Base-by-base conservation (phyloP, 2,113 vertebrate genomes). In the Puffinus mauretanicus region DNA sequence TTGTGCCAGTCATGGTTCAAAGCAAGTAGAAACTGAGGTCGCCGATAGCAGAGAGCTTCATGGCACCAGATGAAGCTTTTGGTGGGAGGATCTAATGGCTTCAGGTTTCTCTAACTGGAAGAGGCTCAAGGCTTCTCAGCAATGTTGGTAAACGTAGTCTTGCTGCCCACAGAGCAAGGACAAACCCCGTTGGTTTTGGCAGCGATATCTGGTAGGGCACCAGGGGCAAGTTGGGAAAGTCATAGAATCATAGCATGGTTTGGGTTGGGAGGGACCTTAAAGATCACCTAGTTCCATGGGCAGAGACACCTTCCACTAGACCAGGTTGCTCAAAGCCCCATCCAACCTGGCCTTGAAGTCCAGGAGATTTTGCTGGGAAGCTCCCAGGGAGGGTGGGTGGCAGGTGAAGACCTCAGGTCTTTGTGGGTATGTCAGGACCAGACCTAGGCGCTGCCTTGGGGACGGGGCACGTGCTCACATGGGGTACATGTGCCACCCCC, bases 401-500 rank as follows among this genome's bases (percentile, higher is more conserved):
- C 52, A 61, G 25, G 11, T 47, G 67, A 89, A 64, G 10, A 40
- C 32, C 7, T 18, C 24, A 1, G 15, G 34, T 0, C 27, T 86
- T 34, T n/a, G 24, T 36, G 49, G 58, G 12, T 51, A 14, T 3
- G 0, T 6, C 85, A 66, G 75, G 46, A 58, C 55, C 12, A 17
- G 81, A 70, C 12, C 38, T 25, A 11, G 15, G 26, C 2, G 3
- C 29, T 61, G 57, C 46, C 19, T 14, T 75, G 49, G 49, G 51
- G 32, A 36, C 1, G 1, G 38, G 49, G 5, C 34, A 64, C 1
- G 0, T 13, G 15, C 7, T 34, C 11, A 58, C 24, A 15, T 4
- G 4, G 15, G 34, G 29, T 7, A 38, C 2, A 0, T 18, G 6
- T 24, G 46, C 9, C 52, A 86, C 29, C 58, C 29, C 18, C 26